Evolutionary conservation across 2,113 vertebrate species (phyloP).

Genomic region (Cygnus buccinator): DNA sequence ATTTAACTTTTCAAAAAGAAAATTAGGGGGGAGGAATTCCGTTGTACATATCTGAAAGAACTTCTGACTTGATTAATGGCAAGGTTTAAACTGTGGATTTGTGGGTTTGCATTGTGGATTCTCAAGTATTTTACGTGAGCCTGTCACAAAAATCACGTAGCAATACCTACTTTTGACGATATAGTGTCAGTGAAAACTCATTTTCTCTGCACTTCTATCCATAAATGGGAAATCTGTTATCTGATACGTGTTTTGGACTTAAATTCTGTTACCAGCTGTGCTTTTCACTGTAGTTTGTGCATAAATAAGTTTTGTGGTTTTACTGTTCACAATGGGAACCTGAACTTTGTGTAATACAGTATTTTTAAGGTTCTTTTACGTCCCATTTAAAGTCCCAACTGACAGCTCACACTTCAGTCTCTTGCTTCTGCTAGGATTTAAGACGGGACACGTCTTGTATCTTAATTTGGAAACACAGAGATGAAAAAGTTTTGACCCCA

Average conservation of each 20-base stretch:
- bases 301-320: not conserved
- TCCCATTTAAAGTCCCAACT: not conserved
- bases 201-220: not conserved
- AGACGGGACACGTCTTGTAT: not conserved
- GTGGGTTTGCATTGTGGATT: not conserved
- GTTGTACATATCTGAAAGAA: not conserved
- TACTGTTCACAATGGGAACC: not conserved
- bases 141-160: not conserved
- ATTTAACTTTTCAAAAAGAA: not conserved
- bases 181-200: not conserved
- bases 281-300: not conserved
- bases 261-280: not conserved
- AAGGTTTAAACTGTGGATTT: not conserved
- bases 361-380: not conserved
- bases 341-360: not conserved
- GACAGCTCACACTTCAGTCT: not conserved
- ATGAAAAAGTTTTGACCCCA: not conserved
- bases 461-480: not conserved
- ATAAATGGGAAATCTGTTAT: not conserved
- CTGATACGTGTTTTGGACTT: not conserved
- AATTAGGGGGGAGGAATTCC: fast-evolving
- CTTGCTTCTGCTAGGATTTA: not conserved
- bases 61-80: not conserved
- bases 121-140: not conserved
- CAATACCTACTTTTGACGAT: not conserved